Percentiles rank a stretch among this genome's conserved stretches.
Conservation (phyloP, 2,113 vertebrate genomes). For the Indicator indicator region DNA sequence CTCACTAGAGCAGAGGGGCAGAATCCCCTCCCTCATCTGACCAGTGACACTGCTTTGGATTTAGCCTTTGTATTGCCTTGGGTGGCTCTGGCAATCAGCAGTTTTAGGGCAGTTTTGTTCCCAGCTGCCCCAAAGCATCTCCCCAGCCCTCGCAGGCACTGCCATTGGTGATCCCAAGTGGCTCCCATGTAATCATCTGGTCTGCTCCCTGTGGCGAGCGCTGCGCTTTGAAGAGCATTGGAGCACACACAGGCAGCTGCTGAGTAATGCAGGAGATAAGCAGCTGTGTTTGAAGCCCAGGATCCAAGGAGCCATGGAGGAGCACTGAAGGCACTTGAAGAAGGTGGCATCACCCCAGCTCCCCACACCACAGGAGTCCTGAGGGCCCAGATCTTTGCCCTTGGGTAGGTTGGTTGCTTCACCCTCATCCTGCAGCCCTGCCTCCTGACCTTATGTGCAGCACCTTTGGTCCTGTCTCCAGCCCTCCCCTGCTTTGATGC, state of each 20-base stretch:
- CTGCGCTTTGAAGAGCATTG: slow-evolving; percentile 50
- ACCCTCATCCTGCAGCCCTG: not conserved
- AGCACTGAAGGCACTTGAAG: not conserved
- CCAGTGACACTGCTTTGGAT: too few relatives aligned
- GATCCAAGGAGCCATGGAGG: slow-evolving; percentile 35
- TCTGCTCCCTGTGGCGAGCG: slow-evolving; percentile 38
- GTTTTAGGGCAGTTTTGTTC: slow-evolving; percentile 9
- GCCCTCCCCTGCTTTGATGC: not conserved
- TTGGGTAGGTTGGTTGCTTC: not conserved
- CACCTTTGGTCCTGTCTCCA: not conserved
- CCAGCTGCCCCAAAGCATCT: not conserved
- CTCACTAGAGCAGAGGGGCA: too few relatives aligned
- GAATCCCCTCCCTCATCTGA: too few relatives aligned
- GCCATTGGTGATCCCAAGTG: not conserved
- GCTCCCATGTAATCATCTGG: slow-evolving; percentile 46
- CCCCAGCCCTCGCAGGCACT: not conserved
- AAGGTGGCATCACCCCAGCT: not conserved
- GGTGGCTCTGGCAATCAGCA: not conserved
- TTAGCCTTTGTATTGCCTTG: not conserved
- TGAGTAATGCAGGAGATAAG: slow-evolving; percentile 60
- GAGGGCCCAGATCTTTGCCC: not conserved
- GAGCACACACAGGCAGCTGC: slow-evolving; percentile 11
- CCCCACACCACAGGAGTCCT: not conserved
- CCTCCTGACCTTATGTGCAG: not conserved
- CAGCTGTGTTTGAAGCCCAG: slow-evolving; percentile 61